These are phyloP conservation scores for Pachycephus smyrnensis DNA, from an alignment of 2,888 invertebrate species.

Conservation along the genomic window DNA sequence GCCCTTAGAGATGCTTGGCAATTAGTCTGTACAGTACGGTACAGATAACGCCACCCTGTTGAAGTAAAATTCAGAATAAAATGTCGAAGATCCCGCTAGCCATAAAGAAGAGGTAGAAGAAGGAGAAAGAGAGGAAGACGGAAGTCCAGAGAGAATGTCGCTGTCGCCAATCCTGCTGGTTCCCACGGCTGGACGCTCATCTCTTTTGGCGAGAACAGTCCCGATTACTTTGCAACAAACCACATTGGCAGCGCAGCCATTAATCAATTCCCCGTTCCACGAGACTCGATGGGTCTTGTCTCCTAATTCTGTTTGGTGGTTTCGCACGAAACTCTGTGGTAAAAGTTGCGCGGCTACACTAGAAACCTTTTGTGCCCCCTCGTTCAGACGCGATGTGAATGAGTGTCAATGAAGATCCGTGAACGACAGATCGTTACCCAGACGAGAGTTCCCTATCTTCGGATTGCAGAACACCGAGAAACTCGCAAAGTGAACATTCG, in stretches of 20 bases:
- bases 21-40: background rate
- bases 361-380: slow-evolving; percentile 50
- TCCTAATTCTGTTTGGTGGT: slow-evolving; percentile 54
- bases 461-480: background rate
- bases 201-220: background rate
- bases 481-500: background rate
- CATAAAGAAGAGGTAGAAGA: too few relatives aligned
- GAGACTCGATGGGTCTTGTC: slow-evolving; percentile 30
- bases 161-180: background rate
- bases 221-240: slow-evolving; percentile 36
- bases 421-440: background rate
- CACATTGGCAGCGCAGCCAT: slow-evolving; percentile 52
- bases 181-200: background rate
- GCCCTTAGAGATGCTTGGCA: background rate
- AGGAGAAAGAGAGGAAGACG: background rate
- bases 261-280: slow-evolving; percentile 51
- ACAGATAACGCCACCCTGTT: background rate
- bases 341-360: slow-evolving; percentile 51
- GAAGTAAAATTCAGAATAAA: background rate
- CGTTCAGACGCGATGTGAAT: background rate
- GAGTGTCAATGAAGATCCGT: background rate
- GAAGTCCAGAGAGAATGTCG: background rate
- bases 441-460: background rate
- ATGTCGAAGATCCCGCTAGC: background rate
- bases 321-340: slow-evolving; percentile 46